phyloP scores from a whole-genome alignment of 2,113 vertebrate genomes.

The Chrysochloris asiatica region DNA sequence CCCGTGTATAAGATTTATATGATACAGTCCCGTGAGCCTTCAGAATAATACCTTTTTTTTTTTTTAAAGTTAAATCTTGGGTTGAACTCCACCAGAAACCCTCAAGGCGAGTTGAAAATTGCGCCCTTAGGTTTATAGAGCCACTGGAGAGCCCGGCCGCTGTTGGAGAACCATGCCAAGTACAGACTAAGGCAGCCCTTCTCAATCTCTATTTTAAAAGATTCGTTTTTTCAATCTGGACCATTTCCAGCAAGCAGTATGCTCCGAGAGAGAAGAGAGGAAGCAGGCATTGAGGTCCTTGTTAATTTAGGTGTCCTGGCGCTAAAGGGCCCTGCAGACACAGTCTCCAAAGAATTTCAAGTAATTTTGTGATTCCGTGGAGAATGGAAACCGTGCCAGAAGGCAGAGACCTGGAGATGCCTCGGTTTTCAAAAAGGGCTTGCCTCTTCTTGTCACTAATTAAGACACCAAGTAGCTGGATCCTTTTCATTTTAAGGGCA shows the following conservation, averaged over 20 bases:
- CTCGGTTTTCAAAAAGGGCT: not conserved
- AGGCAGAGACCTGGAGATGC: not conserved
- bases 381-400: not conserved
- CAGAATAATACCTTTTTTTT: not conserved
- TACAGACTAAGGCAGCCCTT: not conserved
- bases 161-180: not conserved
- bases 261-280: not conserved
- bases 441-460: conserved; percentile 49
- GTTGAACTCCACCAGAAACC: not conserved
- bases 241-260: not conserved
- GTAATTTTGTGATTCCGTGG: not conserved
- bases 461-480: not conserved
- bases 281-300: not conserved
- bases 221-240: not conserved
- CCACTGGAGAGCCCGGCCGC: not conserved
- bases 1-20: too few relatives aligned
- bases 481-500: conserved; percentile 19
- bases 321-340: not conserved
- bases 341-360: not conserved
- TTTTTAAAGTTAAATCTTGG: not conserved
- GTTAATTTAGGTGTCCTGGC: not conserved
- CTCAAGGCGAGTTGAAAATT: too few relatives aligned
- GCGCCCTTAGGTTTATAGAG: not conserved
- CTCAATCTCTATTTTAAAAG: not conserved
- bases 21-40: too few relatives aligned